Evolutionary conservation across 2,888 invertebrate genomes (phyloP), one percentile per base, ranked within the genome.

Genomic region (Eurytoma californica): DNA sequence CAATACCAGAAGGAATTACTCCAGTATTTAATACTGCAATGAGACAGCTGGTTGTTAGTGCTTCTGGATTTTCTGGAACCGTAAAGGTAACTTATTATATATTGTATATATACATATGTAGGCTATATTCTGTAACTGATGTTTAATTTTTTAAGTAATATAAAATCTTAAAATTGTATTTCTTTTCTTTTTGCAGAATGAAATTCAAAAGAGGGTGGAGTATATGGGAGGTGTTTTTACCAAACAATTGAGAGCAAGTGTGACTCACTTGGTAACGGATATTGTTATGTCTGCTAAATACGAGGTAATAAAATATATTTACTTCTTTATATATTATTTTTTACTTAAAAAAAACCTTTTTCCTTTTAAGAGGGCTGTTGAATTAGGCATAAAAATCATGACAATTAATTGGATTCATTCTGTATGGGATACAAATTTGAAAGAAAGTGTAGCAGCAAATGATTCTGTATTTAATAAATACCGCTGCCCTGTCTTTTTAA

Each of bases 1-100:
- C 94, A 0, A 94, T 97, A 83, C 97, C 97, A 0, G 92, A 94
- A 74, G 94, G 93, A 5, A 92, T 92, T 0, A 94, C 93, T 85
- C 97, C 97, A 0, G 93, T 97, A 1, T 96, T 93, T 86, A 95
- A 95, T 30, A 92, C 95, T 68, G 95, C 96, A 0, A 97, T 98
- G 97, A 91, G 93, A 83, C 93, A 93, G 24, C 89, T 95, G 30
- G 91, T 94, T 7, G 91, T 96, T 39, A 94, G 94, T 3, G 93
- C 93, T 18, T 95, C 95, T 82, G 90, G 91, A 84, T 85, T 92
- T 60, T 87, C 91, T n/a, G 90, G 90, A 70, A 84, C 87, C 3
- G 89, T 90, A 69, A 93, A 93, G 85, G 93, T 91, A 84, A 61
- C 65, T 51, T 1, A 65, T 65, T 7, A n/a, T 13, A 60, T 7